Evolutionary conservation across 2,797 vertebrate species (phyloP), one percentile per base, ranked within the genome.

Genomic region (Lepilemur ruficaudatus): DNA sequence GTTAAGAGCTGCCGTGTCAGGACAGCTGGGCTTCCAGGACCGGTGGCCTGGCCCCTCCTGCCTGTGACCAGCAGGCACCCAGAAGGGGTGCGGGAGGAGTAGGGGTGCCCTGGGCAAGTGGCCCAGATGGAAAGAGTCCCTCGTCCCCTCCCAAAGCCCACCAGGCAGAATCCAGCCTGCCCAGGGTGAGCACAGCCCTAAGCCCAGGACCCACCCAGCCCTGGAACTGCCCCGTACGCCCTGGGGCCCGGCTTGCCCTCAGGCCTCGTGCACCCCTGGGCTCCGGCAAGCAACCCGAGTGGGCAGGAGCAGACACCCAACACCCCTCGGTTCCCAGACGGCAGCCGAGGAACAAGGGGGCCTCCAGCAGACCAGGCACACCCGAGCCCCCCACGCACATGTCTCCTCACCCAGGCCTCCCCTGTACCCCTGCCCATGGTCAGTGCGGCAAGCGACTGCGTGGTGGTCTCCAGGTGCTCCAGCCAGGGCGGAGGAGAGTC

Each of bases 201-300:
- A 57, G 50, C 5, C 46, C 35, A 38, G 59, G 59, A 38, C 35
- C 8, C 25, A 9, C 48, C 30, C 41, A 17, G 63, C 8, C 13
- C 41, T 28, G 8, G 48, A 28, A 15, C 20, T 1, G 7, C 32
- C 73, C 30, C 11, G 2, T 3, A 14, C 2, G 4, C 73, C 23
- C 32, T n/a, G 7, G 4, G 17, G 22, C 52, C 41, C 52, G 10
- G 13, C 50, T 17, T 14, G 32, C 7, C n/a, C 67, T 57, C n/a
- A 38, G 76, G n/a, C 13, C 11, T 63, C 9, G 0, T 23, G 4
- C 35, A 7, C 14, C 46, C 0, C 0, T 25, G 32, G 83, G 12
- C 23, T 48, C 50, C 2, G 7, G 4, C 28, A 46, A 30, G 72
- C 1, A 3, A 7, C 46, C 1, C 20, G 0, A 25, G n/a, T 28